Conservation (phyloP, 2,113 vertebrate genomes). For the Campylorhamphus procurvoides region DNA sequence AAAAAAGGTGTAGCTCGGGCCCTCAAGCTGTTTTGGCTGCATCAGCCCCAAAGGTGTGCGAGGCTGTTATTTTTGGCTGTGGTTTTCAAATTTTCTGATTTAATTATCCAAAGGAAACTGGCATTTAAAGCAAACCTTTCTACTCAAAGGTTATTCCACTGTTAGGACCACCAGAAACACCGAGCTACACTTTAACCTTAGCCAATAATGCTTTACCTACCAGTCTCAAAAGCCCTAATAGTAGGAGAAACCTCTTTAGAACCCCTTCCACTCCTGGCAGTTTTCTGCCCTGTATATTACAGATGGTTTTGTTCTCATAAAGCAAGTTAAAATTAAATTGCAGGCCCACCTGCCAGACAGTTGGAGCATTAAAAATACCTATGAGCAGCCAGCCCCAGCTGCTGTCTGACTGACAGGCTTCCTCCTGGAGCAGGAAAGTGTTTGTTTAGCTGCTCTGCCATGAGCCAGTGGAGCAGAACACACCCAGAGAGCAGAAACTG, state of each 20-base stretch:
- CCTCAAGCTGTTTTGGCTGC: not conserved
- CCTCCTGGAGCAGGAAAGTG: not conserved
- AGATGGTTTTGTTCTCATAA: not conserved
- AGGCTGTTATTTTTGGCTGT: not conserved
- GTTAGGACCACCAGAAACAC: not conserved
- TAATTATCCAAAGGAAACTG: not conserved
- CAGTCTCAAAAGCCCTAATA: not conserved
- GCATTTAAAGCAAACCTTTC: not conserved
- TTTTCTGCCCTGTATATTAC: not conserved
- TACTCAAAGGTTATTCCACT: not conserved
- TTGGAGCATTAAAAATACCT: not conserved
- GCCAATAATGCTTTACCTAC: not conserved
- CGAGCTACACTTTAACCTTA: not conserved
- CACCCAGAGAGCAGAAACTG: not conserved
- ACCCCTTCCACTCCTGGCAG: not conserved
- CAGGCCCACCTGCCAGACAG: constrained; percentile 5
- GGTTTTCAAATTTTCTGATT: not conserved
- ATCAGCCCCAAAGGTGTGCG: not conserved
- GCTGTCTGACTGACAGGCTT: not conserved
- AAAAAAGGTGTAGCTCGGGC: not conserved
- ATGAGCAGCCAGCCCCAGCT: not conserved
- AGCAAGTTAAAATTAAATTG: not conserved
- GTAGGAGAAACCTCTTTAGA: not conserved
- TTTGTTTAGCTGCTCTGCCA: not conserved
- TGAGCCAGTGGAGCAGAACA: not conserved